These are phyloP conservation scores for Drosophila novamexicana DNA, from an alignment of 1,140 invertebrate species.

Conservation along the genomic window DNA sequence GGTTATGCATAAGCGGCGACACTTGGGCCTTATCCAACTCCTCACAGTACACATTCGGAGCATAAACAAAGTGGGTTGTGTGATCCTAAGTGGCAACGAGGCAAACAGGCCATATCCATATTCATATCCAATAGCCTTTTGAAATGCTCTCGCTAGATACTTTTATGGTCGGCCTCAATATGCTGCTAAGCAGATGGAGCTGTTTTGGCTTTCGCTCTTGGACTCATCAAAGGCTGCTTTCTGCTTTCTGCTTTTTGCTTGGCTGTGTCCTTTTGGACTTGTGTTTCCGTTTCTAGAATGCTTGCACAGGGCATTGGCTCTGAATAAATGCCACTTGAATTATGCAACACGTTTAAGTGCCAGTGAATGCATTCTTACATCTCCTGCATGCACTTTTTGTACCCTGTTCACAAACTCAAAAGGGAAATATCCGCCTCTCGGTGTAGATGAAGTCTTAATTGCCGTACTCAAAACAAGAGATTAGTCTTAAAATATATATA, in stretches of 20 bases:
- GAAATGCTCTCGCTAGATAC: constrained; percentile 1
- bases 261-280: constrained; percentile 51
- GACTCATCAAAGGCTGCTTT: constrained; percentile 45
- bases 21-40: constrained; percentile 28
- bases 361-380: constrained; percentile 50
- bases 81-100: constrained; percentile 13
- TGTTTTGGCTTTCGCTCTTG: constrained; percentile 22
- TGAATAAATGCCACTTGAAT: constrained; percentile 72
- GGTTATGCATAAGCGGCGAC: constrained; percentile 47
- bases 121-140: constrained; percentile 16
- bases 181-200: constrained; percentile 51
- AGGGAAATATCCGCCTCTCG: too few relatives aligned
- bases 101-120: constrained; percentile 11
- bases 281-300: constrained; percentile 58
- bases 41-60: constrained; percentile 3
- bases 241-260: constrained; percentile 13
- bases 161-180: constrained; percentile 60
- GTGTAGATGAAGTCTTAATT: too few relatives aligned
- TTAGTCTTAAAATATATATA: too few relatives aligned
- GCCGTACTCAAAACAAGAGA: too few relatives aligned
- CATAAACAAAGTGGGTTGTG: constrained; percentile 26
- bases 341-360: constrained; percentile 78
- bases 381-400: constrained; percentile 5
- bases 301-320: constrained; percentile 60
- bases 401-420: too few relatives aligned